A percentile compares a stretch with the other conserved stretches of the same genome.
Evolutionary conservation across 2,888 invertebrate species (phyloP).

Genomic region (Dusona sp.): DNA sequence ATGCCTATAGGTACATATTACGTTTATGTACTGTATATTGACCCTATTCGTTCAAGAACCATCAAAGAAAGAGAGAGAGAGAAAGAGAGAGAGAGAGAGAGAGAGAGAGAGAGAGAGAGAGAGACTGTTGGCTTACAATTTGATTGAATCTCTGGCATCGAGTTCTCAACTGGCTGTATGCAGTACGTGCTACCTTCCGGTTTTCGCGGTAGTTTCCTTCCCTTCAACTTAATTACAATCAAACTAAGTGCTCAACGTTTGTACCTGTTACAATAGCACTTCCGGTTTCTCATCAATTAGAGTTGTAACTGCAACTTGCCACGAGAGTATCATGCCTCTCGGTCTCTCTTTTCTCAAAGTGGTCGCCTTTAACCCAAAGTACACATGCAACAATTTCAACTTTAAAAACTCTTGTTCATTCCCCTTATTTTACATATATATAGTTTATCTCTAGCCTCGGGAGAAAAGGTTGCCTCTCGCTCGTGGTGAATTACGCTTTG

Average conservation of each 20-base stretch:
- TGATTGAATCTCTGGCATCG: conserved; percentile 35
- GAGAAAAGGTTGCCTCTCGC: conserved; percentile 16
- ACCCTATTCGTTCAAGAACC: conserved; percentile 18
- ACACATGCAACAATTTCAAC: neutral
- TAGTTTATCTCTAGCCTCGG: neutral
- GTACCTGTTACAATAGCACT: conserved; percentile 34
- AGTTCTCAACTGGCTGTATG: conserved; percentile 11
- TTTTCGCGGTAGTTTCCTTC: conserved; percentile 24
- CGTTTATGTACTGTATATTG: neutral
- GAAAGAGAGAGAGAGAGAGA: neutral
- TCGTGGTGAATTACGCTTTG: conserved; percentile 52
- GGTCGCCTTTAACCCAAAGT: neutral
- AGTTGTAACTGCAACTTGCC: conserved; percentile 47
- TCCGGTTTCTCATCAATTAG: conserved; percentile 51
- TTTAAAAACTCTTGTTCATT: conserved; percentile 21
- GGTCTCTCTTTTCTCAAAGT: neutral
- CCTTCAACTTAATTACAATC: conserved; percentile 45
- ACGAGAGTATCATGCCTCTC: conserved; percentile 3
- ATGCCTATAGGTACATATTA: neutral
- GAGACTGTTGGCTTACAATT: conserved; percentile 30
- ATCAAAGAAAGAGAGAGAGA: neutral
- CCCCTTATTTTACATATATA: neutral
- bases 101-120: neutral
- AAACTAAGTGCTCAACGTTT: conserved; percentile 50
- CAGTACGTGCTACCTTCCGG: conserved; percentile 22